Base-by-base conservation (phyloP, 2,888 invertebrate species). In the Eupithecia subumbrata region DNA sequence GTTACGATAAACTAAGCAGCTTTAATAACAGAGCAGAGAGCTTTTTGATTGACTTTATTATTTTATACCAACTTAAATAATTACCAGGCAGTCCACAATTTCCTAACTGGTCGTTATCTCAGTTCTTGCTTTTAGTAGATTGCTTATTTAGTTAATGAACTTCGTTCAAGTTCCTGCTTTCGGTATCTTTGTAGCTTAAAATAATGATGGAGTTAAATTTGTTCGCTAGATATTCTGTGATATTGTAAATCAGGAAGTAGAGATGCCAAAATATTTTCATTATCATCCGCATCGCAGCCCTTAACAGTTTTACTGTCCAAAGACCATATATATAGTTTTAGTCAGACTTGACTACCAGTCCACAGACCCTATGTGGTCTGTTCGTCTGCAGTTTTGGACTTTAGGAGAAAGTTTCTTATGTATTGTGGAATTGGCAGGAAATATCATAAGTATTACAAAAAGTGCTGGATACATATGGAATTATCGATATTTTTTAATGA, bases 71-170 rank as follows among this genome's bases (percentile, higher is more conserved):
- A 77, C 73, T 86, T 89, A 90, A 88, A 90, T 91, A 91, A 91
- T 91, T 88, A 89, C 84, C 84, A 87, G 87, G 88, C 88, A 89
- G 89, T 91, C 88, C 86, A 89, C 90, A 92, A 92, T 90, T 92
- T 92, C 87, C 82, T 91, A 92, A 93, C 91, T 91, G 90, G 88
- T 90, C 91, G 89, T 91, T 91, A 93, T 90, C 89, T 90, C 88
- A 87, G 67, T 67, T 75, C 86, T 86, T 90, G 93, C 92, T 93
- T 93, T 93, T 91, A 93, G 91, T 86, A 87, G 89, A 93, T 93
- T 93, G 90, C 91, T 91, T 92, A 91, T 92, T 92, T 91, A 88
- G 89, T 91, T 92, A 92, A 92, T 92, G 89, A 92, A 91, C 88
- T 90, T 87, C 80, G 84, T 85, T 85, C 83, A 84, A 92, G 87